Conservation (phyloP, 2,888 invertebrate species). For the Fragum fragum region DNA sequence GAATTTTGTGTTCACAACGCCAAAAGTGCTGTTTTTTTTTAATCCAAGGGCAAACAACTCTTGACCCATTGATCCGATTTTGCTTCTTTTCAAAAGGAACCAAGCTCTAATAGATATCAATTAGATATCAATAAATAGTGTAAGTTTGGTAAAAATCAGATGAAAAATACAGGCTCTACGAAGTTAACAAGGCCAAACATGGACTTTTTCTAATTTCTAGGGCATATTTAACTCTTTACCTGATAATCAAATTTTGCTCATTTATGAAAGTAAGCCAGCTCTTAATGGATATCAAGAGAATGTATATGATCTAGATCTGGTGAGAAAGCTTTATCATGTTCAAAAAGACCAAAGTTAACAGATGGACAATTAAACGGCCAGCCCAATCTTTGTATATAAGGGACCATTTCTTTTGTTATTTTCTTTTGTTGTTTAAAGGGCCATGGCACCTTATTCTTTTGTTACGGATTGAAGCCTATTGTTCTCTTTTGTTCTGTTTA, state of each 20-base stretch:
- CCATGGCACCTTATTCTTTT: too few species aligned
- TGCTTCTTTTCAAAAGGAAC: neutral
- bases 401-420: too few species aligned
- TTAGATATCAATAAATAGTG: neutral
- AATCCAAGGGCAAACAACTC: neutral
- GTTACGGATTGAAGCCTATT: too few species aligned
- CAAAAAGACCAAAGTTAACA: neutral
- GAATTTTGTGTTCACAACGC: too few species aligned
- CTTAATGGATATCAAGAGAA: neutral
- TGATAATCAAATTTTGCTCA: constrained; percentile 8
- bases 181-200: too few species aligned
- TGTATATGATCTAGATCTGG: neutral
- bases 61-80: neutral
- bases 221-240: constrained; percentile 5
- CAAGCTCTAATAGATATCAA: neutral
- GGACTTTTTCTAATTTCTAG: neutral
- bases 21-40: too few species aligned
- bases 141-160: neutral
- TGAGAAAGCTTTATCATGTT: constrained; percentile 2
- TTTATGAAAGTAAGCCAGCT: neutral
- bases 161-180: too few species aligned
- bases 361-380: too few species aligned
- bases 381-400: too few species aligned
- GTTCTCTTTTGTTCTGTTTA: too few species aligned
- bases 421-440: too few species aligned